These are phyloP conservation scores for Corythornis vintsioides DNA, from an alignment of 2,113 vertebrate genomes.

Conservation along the genomic window DNA sequence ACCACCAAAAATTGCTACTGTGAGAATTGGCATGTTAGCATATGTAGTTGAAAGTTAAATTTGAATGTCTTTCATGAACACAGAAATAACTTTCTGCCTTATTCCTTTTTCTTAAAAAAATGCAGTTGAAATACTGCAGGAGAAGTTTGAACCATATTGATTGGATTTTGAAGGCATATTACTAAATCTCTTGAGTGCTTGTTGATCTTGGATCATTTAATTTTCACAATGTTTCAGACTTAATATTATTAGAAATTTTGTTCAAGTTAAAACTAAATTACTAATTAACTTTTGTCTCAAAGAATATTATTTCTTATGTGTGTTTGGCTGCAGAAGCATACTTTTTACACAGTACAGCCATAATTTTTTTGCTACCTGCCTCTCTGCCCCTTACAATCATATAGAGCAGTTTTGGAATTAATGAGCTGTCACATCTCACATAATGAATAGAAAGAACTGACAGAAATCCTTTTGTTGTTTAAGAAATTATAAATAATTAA, in stretches of 20 bases:
- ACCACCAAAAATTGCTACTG: not conserved
- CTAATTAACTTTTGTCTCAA: conserved; percentile 51
- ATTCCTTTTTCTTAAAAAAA: conserved; percentile 39
- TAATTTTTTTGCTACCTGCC: not conserved
- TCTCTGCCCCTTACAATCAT: conserved; percentile 11
- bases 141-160: conserved; percentile 53
- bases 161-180: conserved; percentile 50
- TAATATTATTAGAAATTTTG: conserved; percentile 43
- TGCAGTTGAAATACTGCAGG: conserved; percentile 36
- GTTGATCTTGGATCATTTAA: conserved; percentile 47
- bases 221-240: conserved; percentile 21
- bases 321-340: conserved; percentile 13
- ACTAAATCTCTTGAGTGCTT: conserved; percentile 39
- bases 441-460: conserved; percentile 61
- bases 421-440: conserved; percentile 62
- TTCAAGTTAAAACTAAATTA: conserved; percentile 48
- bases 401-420: conserved; percentile 57
- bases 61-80: conserved; percentile 8
- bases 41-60: conserved; percentile 35
- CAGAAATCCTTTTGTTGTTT: conserved; percentile 54
- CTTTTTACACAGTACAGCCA: not conserved
- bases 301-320: not conserved
- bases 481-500: conserved; percentile 57
- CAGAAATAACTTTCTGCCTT: conserved; percentile 26
- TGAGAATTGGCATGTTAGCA: conserved; percentile 18